Percentiles rank a stretch among this genome's conserved stretches.
Evolutionary conservation across 53 echinoderm and acorn worm species (phyloP).

Genomic region (Holothuria leucospilota): DNA sequence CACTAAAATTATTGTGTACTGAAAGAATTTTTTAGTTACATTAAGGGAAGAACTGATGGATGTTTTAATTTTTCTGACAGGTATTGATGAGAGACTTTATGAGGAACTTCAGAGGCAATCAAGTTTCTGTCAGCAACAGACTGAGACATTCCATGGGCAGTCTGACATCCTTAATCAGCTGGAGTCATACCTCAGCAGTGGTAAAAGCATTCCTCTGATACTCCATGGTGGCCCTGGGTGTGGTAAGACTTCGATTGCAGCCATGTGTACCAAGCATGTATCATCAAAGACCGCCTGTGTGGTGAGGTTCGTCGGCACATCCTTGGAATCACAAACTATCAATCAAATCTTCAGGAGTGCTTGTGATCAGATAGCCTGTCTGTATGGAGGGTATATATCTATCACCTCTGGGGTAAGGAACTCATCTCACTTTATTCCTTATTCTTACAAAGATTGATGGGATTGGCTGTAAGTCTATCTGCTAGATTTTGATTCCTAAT

Average conservation of each 20-base stretch:
- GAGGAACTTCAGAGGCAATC: constrained; percentile 84
- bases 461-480: no score
- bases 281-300: constrained; percentile 81
- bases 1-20: no score
- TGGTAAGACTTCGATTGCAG: constrained; percentile 87
- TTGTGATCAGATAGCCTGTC: constrained; percentile 94
- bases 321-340: constrained; percentile 76
- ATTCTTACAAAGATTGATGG: no score
- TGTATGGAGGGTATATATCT: constrained; percentile 97
- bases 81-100: constrained; percentile 72
- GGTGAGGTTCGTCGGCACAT: constrained; percentile 83
- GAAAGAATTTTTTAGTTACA: no score
- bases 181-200: constrained; percentile 75
- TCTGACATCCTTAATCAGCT: constrained; percentile 72
- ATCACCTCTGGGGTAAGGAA: constrained; percentile 83
- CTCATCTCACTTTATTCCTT: not conserved
- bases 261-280: constrained; percentile 68
- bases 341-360: constrained; percentile 89
- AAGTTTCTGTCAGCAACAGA: constrained; percentile 70
- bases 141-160: constrained; percentile 85
- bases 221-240: constrained; percentile 82
- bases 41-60: no score
- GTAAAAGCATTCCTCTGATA: constrained; percentile 70
- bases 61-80: constrained; percentile 41
- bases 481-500: no score